These are phyloP conservation scores for Atractosteus spatula DNA, from an alignment of 2,113 vertebrate genomes.

Conservation along the genomic window DNA sequence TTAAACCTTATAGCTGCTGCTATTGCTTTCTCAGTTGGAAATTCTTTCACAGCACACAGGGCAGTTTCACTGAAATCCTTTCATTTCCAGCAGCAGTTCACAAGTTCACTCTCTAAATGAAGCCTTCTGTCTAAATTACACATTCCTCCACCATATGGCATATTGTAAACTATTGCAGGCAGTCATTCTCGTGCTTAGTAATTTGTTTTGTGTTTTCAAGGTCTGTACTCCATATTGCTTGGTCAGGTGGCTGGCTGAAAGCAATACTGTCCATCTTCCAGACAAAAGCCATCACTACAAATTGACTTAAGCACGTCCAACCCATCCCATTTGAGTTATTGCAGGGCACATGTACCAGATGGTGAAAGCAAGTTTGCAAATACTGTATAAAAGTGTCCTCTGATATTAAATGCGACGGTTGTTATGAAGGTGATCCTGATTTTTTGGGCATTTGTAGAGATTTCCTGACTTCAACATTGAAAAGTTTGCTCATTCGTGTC, in stretches of 20 bases:
- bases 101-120: not conserved
- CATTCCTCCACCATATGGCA: not conserved
- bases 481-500: not conserved
- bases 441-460: not conserved
- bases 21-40: too few species aligned
- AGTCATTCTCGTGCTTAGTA: not conserved
- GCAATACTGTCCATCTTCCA: not conserved
- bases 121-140: not conserved
- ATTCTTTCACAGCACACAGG: not conserved
- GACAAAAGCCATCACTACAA: not conserved
- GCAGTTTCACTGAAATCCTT: not conserved
- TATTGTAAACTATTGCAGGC: not conserved
- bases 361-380: not conserved
- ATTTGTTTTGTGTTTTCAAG: slow-evolving; percentile 1
- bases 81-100: not conserved
- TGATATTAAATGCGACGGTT: not conserved
- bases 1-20: too few species aligned
- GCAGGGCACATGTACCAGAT: not conserved
- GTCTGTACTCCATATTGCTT: not conserved
- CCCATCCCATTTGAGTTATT: not conserved
- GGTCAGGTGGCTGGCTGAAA: not conserved
- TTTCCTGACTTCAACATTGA: too few species aligned
- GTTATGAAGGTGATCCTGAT: not conserved
- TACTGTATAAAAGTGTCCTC: not conserved
- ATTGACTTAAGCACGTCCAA: not conserved